Evolutionary conservation across 2,888 invertebrate genomes (phyloP), one percentile per base, ranked within the genome.

Genomic region (Leucophenga montana): DNA sequence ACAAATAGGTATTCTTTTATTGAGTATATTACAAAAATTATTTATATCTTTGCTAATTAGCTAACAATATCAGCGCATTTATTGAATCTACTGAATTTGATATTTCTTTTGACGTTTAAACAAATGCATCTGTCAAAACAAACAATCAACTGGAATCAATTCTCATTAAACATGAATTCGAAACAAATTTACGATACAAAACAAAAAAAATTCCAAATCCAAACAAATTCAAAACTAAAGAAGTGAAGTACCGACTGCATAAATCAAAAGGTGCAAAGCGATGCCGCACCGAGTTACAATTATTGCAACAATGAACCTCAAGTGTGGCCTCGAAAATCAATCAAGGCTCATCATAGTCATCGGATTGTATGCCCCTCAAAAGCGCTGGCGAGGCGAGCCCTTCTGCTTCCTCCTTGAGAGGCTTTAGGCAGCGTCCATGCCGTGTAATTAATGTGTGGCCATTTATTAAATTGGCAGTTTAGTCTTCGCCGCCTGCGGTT

Each of bases 401-500:
- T 27, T 50, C 50, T 50, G 1, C 18, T n/a, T 50, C 50, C 8
- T 18, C 18, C 50, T 50, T 50, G 50, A 18, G 44, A 16, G 71
- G 71, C 70, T 73, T 71, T 65, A 67, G 67, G 68, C 65, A 73
- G 70, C 70, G 73, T 75, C 65, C 69, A 71, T 73, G 66, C 72
- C 74, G 71, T 77, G 78, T 86, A 85, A 86, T 87, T 86, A 87
- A 86, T 86, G 85, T 80, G 74, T 75, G 80, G 77, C 82, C 83
- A 86, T 86, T 86, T 85, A 84, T 86, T 80, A 87, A 84, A 86
- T 85, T 86, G 85, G 83, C 87, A 85, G 85, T 82, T 85, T 78
- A 82, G 77, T n/a, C 62, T 62, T 50, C 39, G 64, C 62, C 66
- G 62, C 62, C 71, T 73, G 69, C 75, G 74, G 72, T 74, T 74